Evolutionary conservation across 1,140 invertebrate species (phyloP).

Genomic region (Centruroides sculpturatus): DNA sequence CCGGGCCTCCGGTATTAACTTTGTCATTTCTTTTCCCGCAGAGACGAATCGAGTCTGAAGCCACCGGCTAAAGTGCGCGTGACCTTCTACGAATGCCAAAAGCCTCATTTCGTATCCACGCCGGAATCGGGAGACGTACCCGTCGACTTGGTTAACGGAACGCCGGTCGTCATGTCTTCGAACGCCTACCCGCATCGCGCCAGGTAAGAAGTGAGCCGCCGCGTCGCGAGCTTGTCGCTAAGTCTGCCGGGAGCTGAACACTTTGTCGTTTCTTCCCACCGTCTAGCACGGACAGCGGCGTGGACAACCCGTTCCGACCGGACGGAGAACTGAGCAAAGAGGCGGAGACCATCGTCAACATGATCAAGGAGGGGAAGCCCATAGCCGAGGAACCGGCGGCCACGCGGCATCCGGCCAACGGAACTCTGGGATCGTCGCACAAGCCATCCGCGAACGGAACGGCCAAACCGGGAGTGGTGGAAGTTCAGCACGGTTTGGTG

Average conservation of each 20-base stretch:
- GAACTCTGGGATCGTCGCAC: background rate
- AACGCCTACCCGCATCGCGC: no score
- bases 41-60: background rate
- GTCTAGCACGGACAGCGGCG: constrained; percentile 56
- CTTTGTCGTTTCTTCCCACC: no score
- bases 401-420: background rate
- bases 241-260: no score
- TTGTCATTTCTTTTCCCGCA: no score
- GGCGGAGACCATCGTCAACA: constrained; percentile 85
- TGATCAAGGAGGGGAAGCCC: constrained; percentile 76
- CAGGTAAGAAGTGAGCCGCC: no score
- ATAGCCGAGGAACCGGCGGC: constrained; percentile 28
- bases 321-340: constrained; percentile 85
- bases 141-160: background rate
- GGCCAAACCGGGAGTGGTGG: constrained; percentile 35
- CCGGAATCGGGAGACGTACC: background rate
- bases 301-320: constrained; percentile 92
- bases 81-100: background rate
- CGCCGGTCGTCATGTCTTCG: no score
- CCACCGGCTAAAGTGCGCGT: background rate
- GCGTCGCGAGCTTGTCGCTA: no score
- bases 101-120: background rate
- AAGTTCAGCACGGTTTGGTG: constrained; percentile 53
- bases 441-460: background rate
- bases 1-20: no score